Evolutionary conservation across 2,113 vertebrate species (phyloP), one percentile per base, ranked within the genome.

Genomic region (Echinops telfairi): DNA sequence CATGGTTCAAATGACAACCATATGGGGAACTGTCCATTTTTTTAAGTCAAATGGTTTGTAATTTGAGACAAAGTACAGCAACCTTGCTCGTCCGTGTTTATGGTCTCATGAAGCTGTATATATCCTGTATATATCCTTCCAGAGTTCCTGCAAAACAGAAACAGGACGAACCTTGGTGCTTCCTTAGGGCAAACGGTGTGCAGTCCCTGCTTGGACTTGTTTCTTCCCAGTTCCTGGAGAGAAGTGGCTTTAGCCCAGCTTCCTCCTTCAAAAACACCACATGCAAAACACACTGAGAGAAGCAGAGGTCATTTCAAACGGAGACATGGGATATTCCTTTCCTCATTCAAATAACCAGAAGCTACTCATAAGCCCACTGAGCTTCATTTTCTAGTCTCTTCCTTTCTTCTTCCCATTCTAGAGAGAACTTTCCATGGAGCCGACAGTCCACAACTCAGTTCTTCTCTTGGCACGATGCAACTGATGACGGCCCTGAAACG

Each of bases 291-390:
- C 71, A 8, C 58, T 33, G 31, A 79, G 20, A 85, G 29, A 70
- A 38, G 20, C 36, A 86, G 86, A 40, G 57, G 17, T 79, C 38
- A 91, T 17, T 76, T 95, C 43, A 82, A 4, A 85, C 0, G 71
- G 78, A 93, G n/a, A 75, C 64, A 2, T 43, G 22, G 17, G 78
- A 73, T 89, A 6, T 68, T 60, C 53, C 70, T 53, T 10, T 20
- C 66, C n/a, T 79, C 22, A 19, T 88, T 88, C 80, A 95, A 87
- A 89, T 88, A 19, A 57, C 60, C 25, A 89, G 64, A 78, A 95
- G 85, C 58, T 64, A 82, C 70, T 82, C 58, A 33, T 10, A 88
- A 82, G 31, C 53, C 62, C 47, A 29, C 12, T 15, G 62, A 36
- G 31, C 62, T 94, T 80, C 25, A 66, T 86, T 83, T 53, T 60